phyloP scores from a whole-genome alignment of 1,140 invertebrate species.

The Leptoteleia sp. region DNA sequence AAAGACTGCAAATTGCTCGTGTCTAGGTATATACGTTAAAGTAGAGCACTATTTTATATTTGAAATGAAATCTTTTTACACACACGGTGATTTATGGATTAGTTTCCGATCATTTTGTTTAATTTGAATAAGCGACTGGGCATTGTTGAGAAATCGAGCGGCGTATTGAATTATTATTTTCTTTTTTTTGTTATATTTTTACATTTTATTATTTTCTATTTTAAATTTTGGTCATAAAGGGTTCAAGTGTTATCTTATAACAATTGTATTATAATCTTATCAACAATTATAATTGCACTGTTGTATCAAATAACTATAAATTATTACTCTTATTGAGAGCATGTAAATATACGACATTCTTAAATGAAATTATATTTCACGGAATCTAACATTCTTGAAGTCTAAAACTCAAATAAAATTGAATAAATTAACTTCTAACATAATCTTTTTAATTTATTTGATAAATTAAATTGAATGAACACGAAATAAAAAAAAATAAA shows the following conservation, averaged over 20 bases:
- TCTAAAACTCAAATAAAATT: no score
- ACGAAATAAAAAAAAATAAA: background rate
- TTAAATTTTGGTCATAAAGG: no score
- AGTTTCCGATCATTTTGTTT: slow-evolving; percentile 5
- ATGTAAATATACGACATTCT: no score
- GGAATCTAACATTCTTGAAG: no score
- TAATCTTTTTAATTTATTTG: no score
- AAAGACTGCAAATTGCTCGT: slow-evolving; percentile 32
- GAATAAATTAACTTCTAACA: no score
- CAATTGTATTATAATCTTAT: no score
- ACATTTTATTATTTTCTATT: background rate
- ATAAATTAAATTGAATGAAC: slow-evolving; percentile 1
- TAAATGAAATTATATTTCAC: no score
- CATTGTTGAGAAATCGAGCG: slow-evolving; percentile 20
- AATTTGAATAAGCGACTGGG: background rate
- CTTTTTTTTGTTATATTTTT: background rate
- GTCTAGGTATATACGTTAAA: slow-evolving; percentile 16
- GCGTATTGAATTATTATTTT: slow-evolving; percentile 17
- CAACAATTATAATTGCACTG: no score
- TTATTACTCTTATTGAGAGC: no score
- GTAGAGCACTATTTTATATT: background rate
- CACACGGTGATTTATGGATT: background rate
- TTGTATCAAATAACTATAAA: no score
- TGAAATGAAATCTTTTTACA: slow-evolving; percentile 13
- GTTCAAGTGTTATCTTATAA: no score